Conservation (phyloP, 1,140 invertebrate species). For the Bombyx mandarina region DNA sequence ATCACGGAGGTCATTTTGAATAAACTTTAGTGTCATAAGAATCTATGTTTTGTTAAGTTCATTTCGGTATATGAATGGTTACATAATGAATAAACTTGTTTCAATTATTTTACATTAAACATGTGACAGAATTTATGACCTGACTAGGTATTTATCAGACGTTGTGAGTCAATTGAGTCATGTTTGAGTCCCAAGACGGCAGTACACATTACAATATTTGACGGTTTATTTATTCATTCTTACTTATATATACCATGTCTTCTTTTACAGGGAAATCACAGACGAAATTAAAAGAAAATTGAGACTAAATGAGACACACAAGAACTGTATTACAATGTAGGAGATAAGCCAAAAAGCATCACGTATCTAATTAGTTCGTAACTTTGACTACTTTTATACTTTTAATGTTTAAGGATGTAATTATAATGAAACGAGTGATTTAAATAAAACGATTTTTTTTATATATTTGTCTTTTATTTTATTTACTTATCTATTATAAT, state of each 20-base stretch:
- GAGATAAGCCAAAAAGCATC: conserved; percentile 45
- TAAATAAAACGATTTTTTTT: conserved; percentile 5
- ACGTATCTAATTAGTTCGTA: conserved; percentile 37
- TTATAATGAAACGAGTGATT: conserved; percentile 8
- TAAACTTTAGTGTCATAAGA: too few relatives aligned
- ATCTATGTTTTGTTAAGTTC: too few relatives aligned
- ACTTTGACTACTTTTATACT: conserved; percentile 47
- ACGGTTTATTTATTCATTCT: too few relatives aligned
- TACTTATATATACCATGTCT: conserved; percentile 1
- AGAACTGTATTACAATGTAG: conserved; percentile 12
- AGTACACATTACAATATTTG: too few relatives aligned
- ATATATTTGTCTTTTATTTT: neutral
- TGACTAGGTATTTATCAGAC: too few relatives aligned
- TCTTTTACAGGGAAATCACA: conserved; percentile 58
- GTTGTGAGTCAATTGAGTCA: too few relatives aligned
- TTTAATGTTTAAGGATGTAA: conserved; percentile 16
- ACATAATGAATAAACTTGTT: too few relatives aligned
- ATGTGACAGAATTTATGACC: too few relatives aligned
- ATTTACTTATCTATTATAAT: neutral
- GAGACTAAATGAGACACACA: conserved; percentile 14
- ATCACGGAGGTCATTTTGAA: too few relatives aligned
- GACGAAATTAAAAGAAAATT: conserved; percentile 58
- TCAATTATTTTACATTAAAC: too few relatives aligned
- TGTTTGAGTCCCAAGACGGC: too few relatives aligned
- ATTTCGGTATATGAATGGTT: too few relatives aligned